These are phyloP conservation scores for Eupsittula cactorum DNA, from an alignment of 2,113 vertebrate genomes.

Conservation along the genomic window DNA sequence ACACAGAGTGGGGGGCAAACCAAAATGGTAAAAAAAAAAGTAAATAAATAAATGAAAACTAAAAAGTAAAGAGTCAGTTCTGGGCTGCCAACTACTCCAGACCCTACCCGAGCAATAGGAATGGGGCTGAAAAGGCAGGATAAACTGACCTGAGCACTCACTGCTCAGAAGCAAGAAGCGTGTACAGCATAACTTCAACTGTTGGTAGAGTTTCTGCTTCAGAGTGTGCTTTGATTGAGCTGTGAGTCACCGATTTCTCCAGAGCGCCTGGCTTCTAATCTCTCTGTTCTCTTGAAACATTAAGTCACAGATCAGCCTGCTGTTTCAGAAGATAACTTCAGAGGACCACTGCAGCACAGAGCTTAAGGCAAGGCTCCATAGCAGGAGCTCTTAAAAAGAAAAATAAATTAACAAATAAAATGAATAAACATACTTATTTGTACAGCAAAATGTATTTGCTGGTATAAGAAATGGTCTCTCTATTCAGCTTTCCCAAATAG, in stretches of 20 bases:
- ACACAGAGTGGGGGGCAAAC: not conserved
- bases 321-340: not conserved
- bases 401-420: not conserved
- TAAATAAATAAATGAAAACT: not conserved
- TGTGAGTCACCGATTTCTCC: not conserved
- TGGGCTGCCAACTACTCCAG: not conserved
- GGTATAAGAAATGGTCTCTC: not conserved
- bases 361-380: not conserved
- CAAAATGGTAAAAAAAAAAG: not conserved
- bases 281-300: not conserved
- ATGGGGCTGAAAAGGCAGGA: not conserved
- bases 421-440: not conserved
- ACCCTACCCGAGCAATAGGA: not conserved
- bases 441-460: not conserved
- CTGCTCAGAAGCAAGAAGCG: accelerated
- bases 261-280: not conserved
- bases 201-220: not conserved
- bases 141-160: not conserved
- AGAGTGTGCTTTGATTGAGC: not conserved
- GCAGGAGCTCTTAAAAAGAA: not conserved
- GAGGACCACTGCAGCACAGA: not conserved
- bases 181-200: not conserved
- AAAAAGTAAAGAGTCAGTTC: not conserved
- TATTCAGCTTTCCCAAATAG: not conserved
- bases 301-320: not conserved